Evolutionary conservation across 2,113 vertebrate genomes (phyloP).

Genomic region (Cyphomyrus plagiostoma): DNA sequence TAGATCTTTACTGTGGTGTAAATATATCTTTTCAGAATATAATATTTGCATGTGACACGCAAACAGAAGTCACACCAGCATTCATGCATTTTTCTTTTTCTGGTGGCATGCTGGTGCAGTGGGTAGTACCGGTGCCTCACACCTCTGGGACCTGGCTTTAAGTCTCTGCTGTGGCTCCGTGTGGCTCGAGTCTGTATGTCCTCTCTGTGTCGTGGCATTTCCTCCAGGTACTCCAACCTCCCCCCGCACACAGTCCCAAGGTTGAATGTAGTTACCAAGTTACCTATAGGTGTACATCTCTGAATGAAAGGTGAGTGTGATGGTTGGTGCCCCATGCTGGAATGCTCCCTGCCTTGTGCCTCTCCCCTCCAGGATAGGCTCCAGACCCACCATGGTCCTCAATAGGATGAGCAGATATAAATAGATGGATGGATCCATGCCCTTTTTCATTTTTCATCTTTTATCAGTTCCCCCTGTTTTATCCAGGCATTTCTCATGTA

Average conservation of each 20-base stretch:
- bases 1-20: slow-evolving; percentile 35
- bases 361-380: not conserved
- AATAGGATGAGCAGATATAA: not conserved
- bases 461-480: slow-evolving; percentile 21
- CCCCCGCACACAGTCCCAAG: not conserved
- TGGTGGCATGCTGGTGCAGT: not conserved
- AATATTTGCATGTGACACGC: slow-evolving; percentile 16
- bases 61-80: not conserved
- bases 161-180: not conserved
- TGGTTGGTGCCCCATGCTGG: not conserved
- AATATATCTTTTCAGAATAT: slow-evolving; percentile 29
- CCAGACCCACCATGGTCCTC: not conserved
- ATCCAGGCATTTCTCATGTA: not conserved
- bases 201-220: not conserved
- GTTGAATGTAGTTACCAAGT: not conserved
- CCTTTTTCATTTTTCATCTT: slow-evolving; percentile 23
- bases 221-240: too few species aligned
- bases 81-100: slow-evolving; percentile 1
- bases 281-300: too few species aligned
- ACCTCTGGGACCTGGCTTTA: not conserved
- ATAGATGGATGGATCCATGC: not conserved
- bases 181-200: too few species aligned
- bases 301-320: too few species aligned
- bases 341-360: not conserved
- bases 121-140: not conserved